Base-by-base conservation (phyloP, 2,888 invertebrate species). In the Agonopterix subpropinquella region DNA sequence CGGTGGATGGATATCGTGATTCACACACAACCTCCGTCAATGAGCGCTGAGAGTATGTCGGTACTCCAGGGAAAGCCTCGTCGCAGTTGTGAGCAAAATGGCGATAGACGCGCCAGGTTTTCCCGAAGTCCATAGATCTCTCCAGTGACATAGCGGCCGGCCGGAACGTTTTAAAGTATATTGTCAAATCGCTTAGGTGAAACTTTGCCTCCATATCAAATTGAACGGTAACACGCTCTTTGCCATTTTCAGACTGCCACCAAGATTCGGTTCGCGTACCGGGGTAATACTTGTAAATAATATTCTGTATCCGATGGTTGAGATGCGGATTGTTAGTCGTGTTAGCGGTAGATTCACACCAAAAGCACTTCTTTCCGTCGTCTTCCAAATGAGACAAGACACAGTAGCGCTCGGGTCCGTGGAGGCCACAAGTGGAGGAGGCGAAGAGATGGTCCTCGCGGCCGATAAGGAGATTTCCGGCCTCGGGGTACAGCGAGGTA, bases 201-300 rank as follows among this genome's bases (percentile, higher is more conserved):
- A 99, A 99, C 83, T 99, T 99, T 0, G 99, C 98, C 82, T 99
- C 99, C 80, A 99, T 90, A 75, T 99, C 96, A 59, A 99, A 89
- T 73, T 95, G 95, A 60, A 99, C 93, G 48, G 94, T 93, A 8
- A 98, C 98, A 77, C 97, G 95, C 86, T 98, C 97, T 62, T 94
- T 93, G 45, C 99, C 99, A 80, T 98, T 99, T 85, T 98, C 97
- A 2, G 98, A 97, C 76, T 99, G 99, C 99, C 99, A 99, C 99
- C 99, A 99, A 7, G 96, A 94, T 63, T 92, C 92, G 48, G 88
- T 89, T 45, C 91, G 89, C 1, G 93, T 93, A 54, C 94, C 93
- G 2, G 93, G 94, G 63, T 90, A 91, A 64, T 91, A 92, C 66
- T 93, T 92, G 65, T 95, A 95, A 45, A 98, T 96, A 48, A 98